A percentile compares a stretch with the other conserved stretches of the same genome.
These are phyloP conservation scores for Characodon lateralis DNA, from an alignment of 2,797 vertebrate genomes.

Conservation along the genomic window DNA sequence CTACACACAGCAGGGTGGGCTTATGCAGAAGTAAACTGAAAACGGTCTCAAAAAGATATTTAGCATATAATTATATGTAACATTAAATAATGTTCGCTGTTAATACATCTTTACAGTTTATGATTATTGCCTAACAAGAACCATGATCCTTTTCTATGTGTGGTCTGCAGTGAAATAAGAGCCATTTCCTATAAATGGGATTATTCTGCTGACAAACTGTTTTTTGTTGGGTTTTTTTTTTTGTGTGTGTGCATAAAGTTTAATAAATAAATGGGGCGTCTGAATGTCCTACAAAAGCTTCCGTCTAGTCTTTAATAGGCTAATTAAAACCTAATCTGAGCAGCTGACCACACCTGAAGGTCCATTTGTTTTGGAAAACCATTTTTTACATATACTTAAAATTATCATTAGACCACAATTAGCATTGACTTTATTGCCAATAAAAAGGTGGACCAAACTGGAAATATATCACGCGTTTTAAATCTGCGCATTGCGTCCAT, in stretches of 20 bases:
- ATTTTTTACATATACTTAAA: neutral
- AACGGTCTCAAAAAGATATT: neutral
- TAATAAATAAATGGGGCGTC: neutral
- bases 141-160: neutral
- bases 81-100: neutral
- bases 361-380: constrained; percentile 33
- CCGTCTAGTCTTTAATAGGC: neutral
- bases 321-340: constrained; percentile 11
- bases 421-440: neutral
- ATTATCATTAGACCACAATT: neutral
- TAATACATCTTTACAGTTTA: neutral
- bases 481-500: constrained; percentile 73
- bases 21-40: neutral
- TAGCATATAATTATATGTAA: no score
- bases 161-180: neutral
- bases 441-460: neutral
- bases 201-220: neutral
- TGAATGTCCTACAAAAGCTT: neutral
- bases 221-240: no score
- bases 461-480: constrained; percentile 10
- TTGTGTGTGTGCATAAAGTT: neutral
- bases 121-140: neutral
- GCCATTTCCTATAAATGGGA: neutral
- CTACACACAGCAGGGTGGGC: neutral
- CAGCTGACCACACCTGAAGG: constrained; percentile 35